These are phyloP conservation scores for Coreius guichenoti DNA, from an alignment of 2,797 vertebrate genomes.

Conservation along the genomic window DNA sequence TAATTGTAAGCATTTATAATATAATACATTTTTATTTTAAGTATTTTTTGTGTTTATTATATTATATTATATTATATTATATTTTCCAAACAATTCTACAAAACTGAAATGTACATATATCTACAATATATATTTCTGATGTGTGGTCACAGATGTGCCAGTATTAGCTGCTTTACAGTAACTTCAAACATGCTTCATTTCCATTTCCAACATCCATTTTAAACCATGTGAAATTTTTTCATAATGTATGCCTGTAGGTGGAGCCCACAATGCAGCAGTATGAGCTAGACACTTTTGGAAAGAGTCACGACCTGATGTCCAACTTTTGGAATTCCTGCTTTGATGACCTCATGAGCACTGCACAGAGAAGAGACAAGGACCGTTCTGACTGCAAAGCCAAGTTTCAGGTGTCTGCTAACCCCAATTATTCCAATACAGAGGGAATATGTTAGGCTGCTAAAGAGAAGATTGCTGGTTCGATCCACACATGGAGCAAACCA, in stretches of 20 bases:
- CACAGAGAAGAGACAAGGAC: slow-evolving; percentile 82
- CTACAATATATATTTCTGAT: not conserved
- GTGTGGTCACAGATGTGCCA: not conserved
- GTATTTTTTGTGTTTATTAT: not conserved
- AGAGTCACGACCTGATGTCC: slow-evolving; percentile 96
- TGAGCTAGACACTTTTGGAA: slow-evolving; percentile 91
- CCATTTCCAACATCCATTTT: too few relatives aligned
- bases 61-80: not conserved
- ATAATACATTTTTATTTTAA: not conserved
- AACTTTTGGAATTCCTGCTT: slow-evolving; percentile 98
- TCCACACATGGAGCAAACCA: not conserved
- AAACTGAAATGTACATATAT: not conserved
- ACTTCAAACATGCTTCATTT: not conserved
- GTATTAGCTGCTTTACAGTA: not conserved
- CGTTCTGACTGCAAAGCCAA: slow-evolving; percentile 78
- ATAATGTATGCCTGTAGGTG: slow-evolving; percentile 77
- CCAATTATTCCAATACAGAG: not conserved
- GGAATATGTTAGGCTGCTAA: not conserved
- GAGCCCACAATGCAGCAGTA: slow-evolving; percentile 92
- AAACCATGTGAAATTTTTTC: not conserved
- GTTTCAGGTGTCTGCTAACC: slow-evolving; percentile 84
- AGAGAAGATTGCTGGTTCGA: not conserved
- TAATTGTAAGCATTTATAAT: not conserved
- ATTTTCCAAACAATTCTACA: not conserved
- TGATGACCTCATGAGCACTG: slow-evolving; percentile 93